Percentiles rank a stretch among this genome's conserved stretches.
Evolutionary conservation across 2,888 invertebrate genomes (phyloP).

Genomic region (Agapostemon virescens): DNA sequence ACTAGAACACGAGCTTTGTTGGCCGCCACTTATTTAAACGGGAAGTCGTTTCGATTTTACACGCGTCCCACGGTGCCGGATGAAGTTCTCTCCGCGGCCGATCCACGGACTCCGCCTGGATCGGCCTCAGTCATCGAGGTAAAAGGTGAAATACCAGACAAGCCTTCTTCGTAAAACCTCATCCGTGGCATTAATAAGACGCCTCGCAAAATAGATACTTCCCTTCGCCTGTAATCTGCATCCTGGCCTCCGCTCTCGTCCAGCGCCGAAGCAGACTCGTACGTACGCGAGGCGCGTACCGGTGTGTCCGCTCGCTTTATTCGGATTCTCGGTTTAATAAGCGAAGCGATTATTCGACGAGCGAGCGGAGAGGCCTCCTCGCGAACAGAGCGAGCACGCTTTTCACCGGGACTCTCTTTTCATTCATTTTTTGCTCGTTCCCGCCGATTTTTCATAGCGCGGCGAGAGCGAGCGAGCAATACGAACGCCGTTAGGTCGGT

Average conservation of each 20-base stretch:
- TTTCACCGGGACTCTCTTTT: background rate
- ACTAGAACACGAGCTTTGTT: conserved; percentile 8
- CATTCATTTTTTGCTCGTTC: background rate
- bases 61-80: conserved; percentile 12
- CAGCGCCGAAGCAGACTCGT: no score
- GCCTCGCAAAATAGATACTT: conserved; percentile 38
- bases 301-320: conserved; percentile 7
- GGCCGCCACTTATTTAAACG: conserved; percentile 12
- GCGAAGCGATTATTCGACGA: background rate
- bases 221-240: conserved; percentile 39
- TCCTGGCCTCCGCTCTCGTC: no score
- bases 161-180: conserved; percentile 41
- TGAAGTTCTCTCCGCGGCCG: conserved; percentile 6
- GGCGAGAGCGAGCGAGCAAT: no score
- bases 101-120: conserved; percentile 32
- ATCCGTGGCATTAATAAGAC: conserved; percentile 45
- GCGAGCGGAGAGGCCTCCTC: no score
- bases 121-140: conserved; percentile 41
- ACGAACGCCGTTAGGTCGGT: conserved; percentile 44
- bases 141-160: conserved; percentile 60
- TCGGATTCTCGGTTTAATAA: conserved; percentile 18
- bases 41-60: conserved; percentile 14
- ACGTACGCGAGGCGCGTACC: background rate
- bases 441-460: background rate
- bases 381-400: no score